Evolutionary conservation across 1,140 invertebrate genomes (phyloP), one percentile per base, ranked within the genome.

Genomic region (Tribolium castaneum): DNA sequence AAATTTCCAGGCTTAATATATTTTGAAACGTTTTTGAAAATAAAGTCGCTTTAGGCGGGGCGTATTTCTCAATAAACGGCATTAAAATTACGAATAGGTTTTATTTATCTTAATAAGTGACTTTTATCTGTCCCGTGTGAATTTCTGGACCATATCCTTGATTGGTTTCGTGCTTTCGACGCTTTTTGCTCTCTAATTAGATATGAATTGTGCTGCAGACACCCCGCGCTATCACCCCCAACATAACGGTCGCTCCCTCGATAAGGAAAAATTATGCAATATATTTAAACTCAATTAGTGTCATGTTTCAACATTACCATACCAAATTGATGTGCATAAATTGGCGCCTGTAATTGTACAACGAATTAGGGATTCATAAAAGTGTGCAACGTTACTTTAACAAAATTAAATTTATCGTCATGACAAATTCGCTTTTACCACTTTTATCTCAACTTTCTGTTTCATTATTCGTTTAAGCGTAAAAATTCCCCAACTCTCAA

Each of bases 41-140:
- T 66, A 35, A 14, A 66, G 59, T 66, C 30, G 59, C 12, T 66
- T 35, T 35, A 66, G 25, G 59, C 9, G 59, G 39, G 12, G 62
- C 19, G 56, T 76, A 76, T 76, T 62, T 76, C 74, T 76, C 45
- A 76, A 76, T 76, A 62, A 76, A 50, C 54, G 54, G 22, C 30
- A 76, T 62, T 62, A 62, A 73, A 73, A 73, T 73, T 73, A 73
- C 71, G 19, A 51, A 35, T 50, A 54, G 49, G 71, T 52, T 73
- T 52, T n/a, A n/a, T n/a, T n/a, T n/a, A 77, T 71, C 75, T 71
- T 70, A 54, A 77, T 77, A 77, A 77, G 62, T 77, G 75, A 77
- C 75, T 77, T 77, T 77, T 77, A 77, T 77, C 35, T 56, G 75
- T 59, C 75, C 75, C 75, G 25, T 56, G 75, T 71, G 75, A 52